These are phyloP conservation scores for Lasiurus cinereus DNA, from an alignment of 2,113 vertebrate genomes.

Conservation along the genomic window DNA sequence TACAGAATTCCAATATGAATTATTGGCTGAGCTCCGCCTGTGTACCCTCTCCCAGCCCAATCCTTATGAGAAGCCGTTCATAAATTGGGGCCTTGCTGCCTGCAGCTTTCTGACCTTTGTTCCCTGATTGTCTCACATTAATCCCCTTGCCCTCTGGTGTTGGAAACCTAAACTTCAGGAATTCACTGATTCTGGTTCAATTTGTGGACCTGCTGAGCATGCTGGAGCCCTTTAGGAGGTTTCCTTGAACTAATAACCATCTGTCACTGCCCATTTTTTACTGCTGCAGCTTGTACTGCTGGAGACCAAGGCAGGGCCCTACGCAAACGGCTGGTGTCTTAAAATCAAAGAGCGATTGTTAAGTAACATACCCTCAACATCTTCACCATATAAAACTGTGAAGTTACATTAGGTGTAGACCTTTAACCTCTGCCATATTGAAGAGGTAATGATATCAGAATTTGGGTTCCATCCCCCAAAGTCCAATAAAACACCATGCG, in stretches of 20 bases:
- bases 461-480: conserved; percentile 51
- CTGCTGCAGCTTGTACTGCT: not conserved
- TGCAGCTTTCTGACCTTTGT: conserved; percentile 44
- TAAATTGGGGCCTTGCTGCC: not conserved
- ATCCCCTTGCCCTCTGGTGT: not conserved
- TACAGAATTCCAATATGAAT: not conserved
- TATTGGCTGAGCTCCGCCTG: not conserved
- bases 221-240: not conserved
- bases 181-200: not conserved
- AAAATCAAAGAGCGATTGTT: conserved; percentile 78
- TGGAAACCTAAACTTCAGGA: conserved; percentile 9
- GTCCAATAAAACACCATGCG: not conserved
- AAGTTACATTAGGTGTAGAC: conserved; percentile 8
- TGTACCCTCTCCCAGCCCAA: not conserved
- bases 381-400: conserved; percentile 49
- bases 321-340: conserved; percentile 60
- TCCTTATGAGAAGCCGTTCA: conserved; percentile 49
- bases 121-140: not conserved
- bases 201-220: not conserved
- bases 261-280: conserved; percentile 58
- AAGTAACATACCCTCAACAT: not conserved
- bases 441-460: conserved; percentile 42
- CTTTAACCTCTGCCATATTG: conserved; percentile 70
- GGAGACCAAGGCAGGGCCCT: conserved; percentile 59
- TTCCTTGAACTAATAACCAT: conserved; percentile 58